A percentile compares a stretch with the other conserved stretches of the same genome.
phyloP scores from a whole-genome alignment of 2,888 invertebrate species.

The Arctia plantaginis region DNA sequence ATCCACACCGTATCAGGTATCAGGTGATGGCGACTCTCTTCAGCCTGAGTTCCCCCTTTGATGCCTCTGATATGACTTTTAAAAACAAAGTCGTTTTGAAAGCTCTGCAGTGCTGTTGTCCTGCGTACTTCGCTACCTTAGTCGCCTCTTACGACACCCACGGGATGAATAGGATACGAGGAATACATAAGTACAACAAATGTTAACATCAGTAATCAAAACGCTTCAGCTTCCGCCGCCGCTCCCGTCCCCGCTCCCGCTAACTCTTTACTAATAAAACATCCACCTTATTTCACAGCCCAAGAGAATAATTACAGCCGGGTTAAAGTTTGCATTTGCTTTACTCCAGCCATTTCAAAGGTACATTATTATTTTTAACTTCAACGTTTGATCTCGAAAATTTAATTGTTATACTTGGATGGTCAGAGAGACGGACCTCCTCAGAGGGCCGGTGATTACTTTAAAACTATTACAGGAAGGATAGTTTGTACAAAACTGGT shows the following conservation, averaged over 20 bases:
- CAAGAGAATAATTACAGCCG: conserved; percentile 73
- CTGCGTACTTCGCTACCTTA: no score
- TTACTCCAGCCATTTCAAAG: conserved; percentile 50
- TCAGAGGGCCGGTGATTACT: conserved; percentile 9
- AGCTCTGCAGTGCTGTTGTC: no score
- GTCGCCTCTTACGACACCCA: no score
- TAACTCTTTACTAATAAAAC: conserved; percentile 15
- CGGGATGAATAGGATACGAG: no score
- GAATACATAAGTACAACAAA: no score
- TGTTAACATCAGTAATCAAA: background rate
- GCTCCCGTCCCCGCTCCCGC: conserved; percentile 23
- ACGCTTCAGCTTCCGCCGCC: background rate
- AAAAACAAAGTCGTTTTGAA: no score
- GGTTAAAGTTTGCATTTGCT: conserved; percentile 71
- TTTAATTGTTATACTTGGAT: conserved; percentile 13
- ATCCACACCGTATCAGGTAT: no score
- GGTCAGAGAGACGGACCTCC: background rate
- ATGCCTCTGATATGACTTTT: no score
- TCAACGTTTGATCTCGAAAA: conserved; percentile 22
- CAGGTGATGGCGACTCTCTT: no score
- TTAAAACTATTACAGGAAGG: background rate
- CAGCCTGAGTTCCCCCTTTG: no score
- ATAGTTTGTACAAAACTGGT: background rate
- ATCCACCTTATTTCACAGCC: conserved; percentile 39
- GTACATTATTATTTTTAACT: conserved; percentile 28